Base-by-base conservation (phyloP, 2,113 vertebrate genomes). In the Indicator maculatus region DNA sequence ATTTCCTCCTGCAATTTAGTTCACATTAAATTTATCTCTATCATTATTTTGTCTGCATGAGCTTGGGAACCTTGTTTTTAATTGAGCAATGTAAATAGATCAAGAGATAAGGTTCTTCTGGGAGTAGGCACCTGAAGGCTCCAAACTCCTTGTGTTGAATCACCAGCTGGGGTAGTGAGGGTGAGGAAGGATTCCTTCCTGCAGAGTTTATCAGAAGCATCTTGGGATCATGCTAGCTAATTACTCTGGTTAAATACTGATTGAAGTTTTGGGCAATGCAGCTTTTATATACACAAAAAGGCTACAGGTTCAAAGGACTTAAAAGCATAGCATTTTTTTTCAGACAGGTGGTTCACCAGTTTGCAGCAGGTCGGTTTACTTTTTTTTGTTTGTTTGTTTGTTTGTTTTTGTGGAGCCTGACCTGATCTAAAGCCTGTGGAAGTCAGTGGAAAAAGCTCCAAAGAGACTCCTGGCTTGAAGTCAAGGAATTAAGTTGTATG, bases 401-500 rank as follows among this genome's bases (percentile, higher is more conserved):
- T 14, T 0, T 2, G 36, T 39, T 93, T 56, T 86, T 93, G 71
- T 67, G 9, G 30, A 81, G 28, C 21, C 7, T 80, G 65, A 85
- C 45, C 64, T 83, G n/a, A 77, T 52, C n/a, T 27, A 56, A 86
- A 93, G 45, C 59, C 59, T 45, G 18, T 31, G 20, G 67, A 89
- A 96, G 27, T 52, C 39, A 50, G 64, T 59, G 28, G n/a, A 80
- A 90, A 86, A 71, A 36, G 23, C 63, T 89, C 78, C 38, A 39
- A 27, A 89, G 66, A 86, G 13, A 58, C 30, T 80, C 23, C 31
- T 77, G 78, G 56, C 45, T 83, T 90, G 76, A 84, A 76, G 47
- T 74, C 69, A 89, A 74, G 72, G 93, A 86, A 93, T 93, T 93
- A 95, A 91, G 41, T 64, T 91, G 23, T 71, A 70, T 60, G 71